phyloP scores from a whole-genome alignment of 1,140 invertebrate species.

The Ectropis grisescens region DNA sequence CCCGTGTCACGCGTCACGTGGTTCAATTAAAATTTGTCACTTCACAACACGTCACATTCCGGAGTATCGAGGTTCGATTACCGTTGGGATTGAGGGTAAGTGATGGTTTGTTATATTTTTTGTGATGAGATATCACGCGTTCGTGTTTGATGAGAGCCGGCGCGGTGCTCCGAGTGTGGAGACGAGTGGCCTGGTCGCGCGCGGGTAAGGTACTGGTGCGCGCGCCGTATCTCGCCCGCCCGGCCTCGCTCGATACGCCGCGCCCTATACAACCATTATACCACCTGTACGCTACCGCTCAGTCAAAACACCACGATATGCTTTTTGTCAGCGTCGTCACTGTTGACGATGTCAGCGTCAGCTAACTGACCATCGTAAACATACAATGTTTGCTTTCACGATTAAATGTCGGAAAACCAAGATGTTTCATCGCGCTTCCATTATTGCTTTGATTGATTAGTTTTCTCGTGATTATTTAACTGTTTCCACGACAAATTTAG shows the following conservation, averaged over 20 bases:
- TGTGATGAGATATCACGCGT: constrained; percentile 16
- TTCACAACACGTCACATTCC: constrained; percentile 42
- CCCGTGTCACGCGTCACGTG: constrained; percentile 23
- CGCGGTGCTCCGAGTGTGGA: constrained; percentile 21
- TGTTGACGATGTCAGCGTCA: too few species aligned
- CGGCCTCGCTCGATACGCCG: constrained; percentile 44
- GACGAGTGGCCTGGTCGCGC: constrained; percentile 25
- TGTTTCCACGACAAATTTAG: too few species aligned
- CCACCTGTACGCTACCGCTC: constrained; percentile 56
- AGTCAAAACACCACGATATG: constrained; percentile 46
- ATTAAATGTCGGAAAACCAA: too few species aligned
- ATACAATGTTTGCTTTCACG: too few species aligned
- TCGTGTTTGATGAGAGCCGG: constrained; percentile 27
- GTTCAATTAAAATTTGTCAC: constrained; percentile 21
- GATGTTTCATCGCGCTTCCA: too few species aligned
- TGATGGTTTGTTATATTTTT: constrained; percentile 1
- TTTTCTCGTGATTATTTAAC: too few species aligned
- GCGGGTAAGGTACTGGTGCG: constrained; percentile 36
- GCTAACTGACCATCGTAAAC: too few species aligned
- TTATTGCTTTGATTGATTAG: too few species aligned
- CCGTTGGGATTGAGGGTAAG: constrained; percentile 6
- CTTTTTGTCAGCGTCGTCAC: constrained; percentile 24
- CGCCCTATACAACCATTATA: constrained; percentile 40
- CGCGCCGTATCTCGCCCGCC: constrained; percentile 31
- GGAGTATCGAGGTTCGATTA: constrained; percentile 27